Evolutionary conservation across 2,888 invertebrate genomes (phyloP).

Genomic region (Tuberolachnus salignus): DNA sequence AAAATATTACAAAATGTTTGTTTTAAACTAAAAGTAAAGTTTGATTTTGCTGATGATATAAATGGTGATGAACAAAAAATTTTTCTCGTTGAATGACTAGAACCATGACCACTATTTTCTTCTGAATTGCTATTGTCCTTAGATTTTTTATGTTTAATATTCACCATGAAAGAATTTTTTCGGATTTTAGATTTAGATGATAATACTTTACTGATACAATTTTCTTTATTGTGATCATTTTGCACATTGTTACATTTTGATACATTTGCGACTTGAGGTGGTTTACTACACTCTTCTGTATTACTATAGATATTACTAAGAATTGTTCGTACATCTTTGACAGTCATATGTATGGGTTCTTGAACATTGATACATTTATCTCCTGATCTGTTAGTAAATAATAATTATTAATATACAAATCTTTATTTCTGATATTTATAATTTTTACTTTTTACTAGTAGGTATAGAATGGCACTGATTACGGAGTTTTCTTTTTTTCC

Average conservation of each 20-base stretch:
- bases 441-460: slow-evolving; percentile 37
- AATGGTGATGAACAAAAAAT: slow-evolving; percentile 44
- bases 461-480: slow-evolving; percentile 47
- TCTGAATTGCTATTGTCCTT: slow-evolving; percentile 36
- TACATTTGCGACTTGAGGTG: slow-evolving; percentile 23
- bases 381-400: not conserved
- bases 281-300: slow-evolving; percentile 64
- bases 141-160: slow-evolving; percentile 44
- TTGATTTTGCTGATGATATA: slow-evolving; percentile 62
- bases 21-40: slow-evolving; percentile 78
- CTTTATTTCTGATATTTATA: not conserved
- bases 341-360: slow-evolving; percentile 77
- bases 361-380: slow-evolving; percentile 34
- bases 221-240: slow-evolving; percentile 54
- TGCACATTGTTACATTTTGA: slow-evolving; percentile 38
- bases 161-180: slow-evolving; percentile 64
- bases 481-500: slow-evolving; percentile 59
- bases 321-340: slow-evolving; percentile 83
- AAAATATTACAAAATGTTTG: slow-evolving; percentile 86
- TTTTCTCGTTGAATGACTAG: slow-evolving; percentile 53
- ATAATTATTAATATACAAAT: slow-evolving; percentile 9
- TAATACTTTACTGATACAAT: slow-evolving; percentile 32
- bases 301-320: slow-evolving; percentile 81
- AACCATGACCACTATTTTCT: slow-evolving; percentile 38
- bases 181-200: slow-evolving; percentile 53